phyloP scores from a whole-genome alignment of 1,140 invertebrate genomes.

The Drosophila repleta region DNA sequence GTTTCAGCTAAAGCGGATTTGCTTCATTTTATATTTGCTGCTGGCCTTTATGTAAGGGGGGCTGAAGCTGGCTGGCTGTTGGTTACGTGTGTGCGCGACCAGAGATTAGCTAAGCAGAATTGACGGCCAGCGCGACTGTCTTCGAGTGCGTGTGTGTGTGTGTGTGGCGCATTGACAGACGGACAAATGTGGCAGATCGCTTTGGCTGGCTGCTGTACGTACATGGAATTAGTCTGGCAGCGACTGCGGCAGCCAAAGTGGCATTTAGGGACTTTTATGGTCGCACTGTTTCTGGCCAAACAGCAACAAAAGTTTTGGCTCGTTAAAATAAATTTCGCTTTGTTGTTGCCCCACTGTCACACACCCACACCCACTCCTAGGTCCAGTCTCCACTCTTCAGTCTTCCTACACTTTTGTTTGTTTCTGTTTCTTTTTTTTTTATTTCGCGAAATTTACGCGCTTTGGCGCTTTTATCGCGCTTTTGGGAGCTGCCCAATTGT shows the following conservation, averaged over 20 bases:
- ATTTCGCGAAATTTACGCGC: constrained; percentile 47
- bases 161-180: constrained; percentile 23
- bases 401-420: not conserved
- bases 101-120: constrained; percentile 77
- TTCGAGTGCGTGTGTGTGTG: not conserved
- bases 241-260: constrained; percentile 66
- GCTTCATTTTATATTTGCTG: constrained; percentile 43
- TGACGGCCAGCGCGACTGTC: constrained; percentile 51
- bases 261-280: constrained; percentile 69
- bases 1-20: constrained; percentile 69
- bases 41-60: constrained; percentile 48
- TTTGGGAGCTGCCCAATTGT: not conserved
- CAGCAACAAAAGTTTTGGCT: constrained; percentile 62
- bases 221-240: constrained; percentile 68
- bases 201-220: constrained; percentile 29
- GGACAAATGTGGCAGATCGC: constrained; percentile 20
- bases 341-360: constrained; percentile 2
- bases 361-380: not conserved
- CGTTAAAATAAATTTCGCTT: constrained; percentile 75
- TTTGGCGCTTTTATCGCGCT: constrained; percentile 35
- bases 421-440: constrained; percentile 24
- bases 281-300: constrained; percentile 38
- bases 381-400: not conserved
- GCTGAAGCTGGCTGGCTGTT: not conserved
- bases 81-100: constrained; percentile 67